phyloP scores from a whole-genome alignment of 2,888 invertebrate genomes.

The Trichacis sp. region DNA sequence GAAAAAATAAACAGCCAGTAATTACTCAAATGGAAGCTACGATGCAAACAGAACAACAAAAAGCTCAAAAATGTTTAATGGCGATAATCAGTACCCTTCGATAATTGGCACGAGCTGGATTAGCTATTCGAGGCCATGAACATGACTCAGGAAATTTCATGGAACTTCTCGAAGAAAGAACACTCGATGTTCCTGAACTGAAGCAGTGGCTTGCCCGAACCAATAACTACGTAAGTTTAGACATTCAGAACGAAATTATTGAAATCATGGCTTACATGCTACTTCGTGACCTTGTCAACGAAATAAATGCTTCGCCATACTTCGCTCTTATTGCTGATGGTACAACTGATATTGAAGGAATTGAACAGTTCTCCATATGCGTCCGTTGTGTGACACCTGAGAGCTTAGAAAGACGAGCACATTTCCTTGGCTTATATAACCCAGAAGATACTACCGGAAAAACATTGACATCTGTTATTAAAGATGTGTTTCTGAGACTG shows the following conservation, averaged over 20 bases:
- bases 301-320: constrained; percentile 8
- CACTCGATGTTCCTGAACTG: constrained; percentile 6
- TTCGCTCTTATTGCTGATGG: constrained; percentile 18
- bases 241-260: constrained; percentile 16
- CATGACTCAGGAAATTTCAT: too few species aligned
- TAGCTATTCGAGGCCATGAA: too few species aligned
- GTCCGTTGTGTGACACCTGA: too few species aligned
- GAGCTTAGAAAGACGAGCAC: too few species aligned
- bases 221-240: constrained; percentile 10
- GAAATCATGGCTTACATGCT: constrained; percentile 15
- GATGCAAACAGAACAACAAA: too few species aligned
- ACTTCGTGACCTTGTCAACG: neutral
- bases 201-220: constrained; percentile 2
- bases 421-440: constrained; percentile 7
- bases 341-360: constrained; percentile 5
- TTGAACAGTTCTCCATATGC: too few species aligned
- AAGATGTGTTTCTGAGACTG: constrained; percentile 4
- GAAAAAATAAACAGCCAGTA: too few species aligned
- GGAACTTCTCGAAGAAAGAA: too few species aligned
- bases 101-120: too few species aligned
- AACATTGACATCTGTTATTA: neutral
- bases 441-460: neutral
- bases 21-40: too few species aligned
- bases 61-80: too few species aligned
- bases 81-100: too few species aligned